Evolutionary conservation across 2,888 invertebrate genomes (phyloP), one percentile per base, ranked within the genome.

Genomic region (Polyommatus iphigenia): DNA sequence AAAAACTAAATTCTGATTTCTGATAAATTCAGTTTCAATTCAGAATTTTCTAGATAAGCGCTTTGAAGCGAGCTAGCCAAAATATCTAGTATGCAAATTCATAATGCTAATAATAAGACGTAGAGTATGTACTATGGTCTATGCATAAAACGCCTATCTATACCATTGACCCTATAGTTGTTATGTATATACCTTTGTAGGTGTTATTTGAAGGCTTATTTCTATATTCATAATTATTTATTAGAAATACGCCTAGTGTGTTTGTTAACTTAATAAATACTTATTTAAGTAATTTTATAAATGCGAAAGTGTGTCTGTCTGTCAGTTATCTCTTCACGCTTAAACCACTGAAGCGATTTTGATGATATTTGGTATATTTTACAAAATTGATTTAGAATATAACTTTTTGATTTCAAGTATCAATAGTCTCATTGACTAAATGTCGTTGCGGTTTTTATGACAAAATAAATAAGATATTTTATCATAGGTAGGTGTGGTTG

Each of bases 131-230:
- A 36, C n/a, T n/a, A n/a, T n/a, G n/a, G n/a, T n/a, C n/a, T n/a
- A n/a, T n/a, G n/a, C n/a, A n/a, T n/a, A 71, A 73, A 54, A 15
- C 75, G 75, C 75, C 75, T 50, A 24, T 75, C 50, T 72, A 20
- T 75, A 75, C 50, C 75, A 57, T 77, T 77, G 77, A 57, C 77
- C 72, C 77, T 72, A 72, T 72, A 73, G 77, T 32, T 24, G 41
- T 46, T 77, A 57, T 72, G 71, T 57, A 29, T 57, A 41, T 41
- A 41, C 59, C 72, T 36, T 57, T 72, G 77, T 78, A 78, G 77
- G 77, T 77, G 77, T 72, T 24, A 72, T 72, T 73, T 32, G 77
- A 77, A 77, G 77, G 77, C 46, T 77, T 77, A 72, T 41, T 73
- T 72, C 54, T 72, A 77, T 77, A 77, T 77, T 57, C 71, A 77